These are phyloP conservation scores for Luscinia megarhynchos DNA, from an alignment of 2,797 vertebrate species.

Conservation along the genomic window DNA sequence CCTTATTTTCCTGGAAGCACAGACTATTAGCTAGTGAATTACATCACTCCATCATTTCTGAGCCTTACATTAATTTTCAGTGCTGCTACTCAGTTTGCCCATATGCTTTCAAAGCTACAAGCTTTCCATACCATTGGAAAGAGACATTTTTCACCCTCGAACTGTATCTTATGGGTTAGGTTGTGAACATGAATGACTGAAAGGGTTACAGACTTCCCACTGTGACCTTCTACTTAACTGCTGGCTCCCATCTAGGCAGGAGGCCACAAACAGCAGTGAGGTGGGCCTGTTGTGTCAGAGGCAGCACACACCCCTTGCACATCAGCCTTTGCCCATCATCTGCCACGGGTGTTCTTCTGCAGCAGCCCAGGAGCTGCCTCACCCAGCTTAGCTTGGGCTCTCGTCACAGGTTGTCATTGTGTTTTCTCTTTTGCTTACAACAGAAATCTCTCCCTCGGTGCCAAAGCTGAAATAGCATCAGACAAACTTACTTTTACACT, in stretches of 20 bases:
- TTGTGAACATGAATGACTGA: background rate
- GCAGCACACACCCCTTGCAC: background rate
- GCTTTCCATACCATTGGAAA: background rate
- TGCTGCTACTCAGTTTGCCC: background rate
- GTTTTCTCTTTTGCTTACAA: slow-evolving; percentile 24
- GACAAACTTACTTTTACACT: slow-evolving; percentile 85
- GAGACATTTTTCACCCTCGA: background rate
- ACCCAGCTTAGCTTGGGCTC: background rate
- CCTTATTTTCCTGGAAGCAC: background rate
- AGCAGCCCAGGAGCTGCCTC: background rate
- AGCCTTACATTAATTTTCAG: slow-evolving; percentile 14
- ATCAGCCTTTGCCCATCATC: background rate
- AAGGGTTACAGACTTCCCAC: background rate
- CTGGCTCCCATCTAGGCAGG: background rate
- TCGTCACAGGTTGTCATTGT: background rate
- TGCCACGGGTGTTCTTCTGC: background rate
- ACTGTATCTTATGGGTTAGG: background rate
- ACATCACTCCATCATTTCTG: background rate
- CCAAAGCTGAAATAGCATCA: slow-evolving; percentile 88
- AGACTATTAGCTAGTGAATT: background rate
- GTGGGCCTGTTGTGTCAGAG: background rate
- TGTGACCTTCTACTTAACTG: background rate
- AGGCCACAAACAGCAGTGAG: background rate
- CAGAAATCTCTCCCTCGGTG: slow-evolving; percentile 89
- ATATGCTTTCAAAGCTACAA: background rate